These are phyloP conservation scores for Trilocha varians DNA, from an alignment of 2,888 invertebrate species.

Conservation along the genomic window DNA sequence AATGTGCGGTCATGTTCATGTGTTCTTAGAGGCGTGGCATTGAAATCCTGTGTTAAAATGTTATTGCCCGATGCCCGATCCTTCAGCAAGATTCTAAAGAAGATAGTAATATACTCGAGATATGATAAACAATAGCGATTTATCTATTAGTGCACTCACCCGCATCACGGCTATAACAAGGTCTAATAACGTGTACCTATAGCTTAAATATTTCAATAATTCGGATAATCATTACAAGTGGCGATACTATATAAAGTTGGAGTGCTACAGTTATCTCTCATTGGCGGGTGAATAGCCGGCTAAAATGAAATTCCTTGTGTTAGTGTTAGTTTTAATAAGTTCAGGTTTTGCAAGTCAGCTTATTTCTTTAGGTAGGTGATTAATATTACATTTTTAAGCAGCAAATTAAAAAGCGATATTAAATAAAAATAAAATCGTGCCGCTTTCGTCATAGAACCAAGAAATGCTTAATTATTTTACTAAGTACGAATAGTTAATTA, in stretches of 20 bases:
- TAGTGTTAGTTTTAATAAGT: constrained; percentile 28
- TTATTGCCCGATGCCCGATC: background rate
- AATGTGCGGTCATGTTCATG: background rate
- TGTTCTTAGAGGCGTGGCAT: background rate
- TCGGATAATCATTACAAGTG: constrained; percentile 16
- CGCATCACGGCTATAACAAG: constrained; percentile 18
- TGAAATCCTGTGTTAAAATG: background rate
- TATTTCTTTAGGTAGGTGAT: constrained; percentile 39
- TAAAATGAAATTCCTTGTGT: constrained; percentile 42
- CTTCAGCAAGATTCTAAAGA: constrained; percentile 2
- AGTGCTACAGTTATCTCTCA: constrained; percentile 21
- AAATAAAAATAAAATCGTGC: too few relatives aligned
- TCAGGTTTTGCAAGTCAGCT: constrained; percentile 29
- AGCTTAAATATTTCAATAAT: constrained; percentile 25
- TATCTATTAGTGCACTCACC: constrained; percentile 10
- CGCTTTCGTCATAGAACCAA: too few relatives aligned
- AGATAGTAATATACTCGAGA: background rate
- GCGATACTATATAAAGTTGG: constrained; percentile 27
- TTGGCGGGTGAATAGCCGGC: constrained; percentile 16
- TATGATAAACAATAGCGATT: constrained; percentile 2
- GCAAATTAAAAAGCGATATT: background rate
- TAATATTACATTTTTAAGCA: constrained; percentile 4
- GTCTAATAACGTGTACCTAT: constrained; percentile 13
- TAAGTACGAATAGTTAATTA: too few relatives aligned
- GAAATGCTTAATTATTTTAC: too few relatives aligned